Conservation (phyloP, 2,888 invertebrate species). For the Epinotia ramella region DNA sequence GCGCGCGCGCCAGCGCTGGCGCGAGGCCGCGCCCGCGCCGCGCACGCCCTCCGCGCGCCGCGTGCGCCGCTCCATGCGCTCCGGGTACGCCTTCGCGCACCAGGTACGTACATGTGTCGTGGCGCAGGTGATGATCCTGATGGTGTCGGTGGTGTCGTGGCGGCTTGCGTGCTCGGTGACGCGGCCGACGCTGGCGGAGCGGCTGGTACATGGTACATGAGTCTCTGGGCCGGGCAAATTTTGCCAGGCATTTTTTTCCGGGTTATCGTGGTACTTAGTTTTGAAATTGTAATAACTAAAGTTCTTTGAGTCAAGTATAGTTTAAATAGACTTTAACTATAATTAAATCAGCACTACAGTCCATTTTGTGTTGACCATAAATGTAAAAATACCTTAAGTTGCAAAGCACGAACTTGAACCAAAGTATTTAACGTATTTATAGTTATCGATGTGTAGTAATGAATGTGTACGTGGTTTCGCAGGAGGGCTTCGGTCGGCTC, state of each 20-base stretch:
- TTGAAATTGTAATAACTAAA: no score
- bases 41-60: slow-evolving; percentile 95
- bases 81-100: slow-evolving; percentile 99
- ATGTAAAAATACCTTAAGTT: background rate
- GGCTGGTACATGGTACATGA: no score
- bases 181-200: slow-evolving; percentile 95
- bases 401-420: background rate
- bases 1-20: slow-evolving; percentile 90
- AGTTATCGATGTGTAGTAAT: background rate
- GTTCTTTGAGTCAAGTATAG: no score
- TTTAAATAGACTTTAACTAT: no score
- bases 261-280: no score
- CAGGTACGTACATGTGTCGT: slow-evolving; percentile 72
- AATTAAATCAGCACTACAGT: no score
- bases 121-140: slow-evolving; percentile 88
- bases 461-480: background rate
- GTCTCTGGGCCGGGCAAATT: no score
- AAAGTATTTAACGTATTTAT: background rate
- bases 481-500: slow-evolving; percentile 97
- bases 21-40: slow-evolving; percentile 90
- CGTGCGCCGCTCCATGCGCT: slow-evolving; percentile 95
- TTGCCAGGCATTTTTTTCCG: no score
- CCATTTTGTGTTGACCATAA: no score
- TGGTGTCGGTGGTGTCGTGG: slow-evolving; percentile 97
- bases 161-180: slow-evolving; percentile 97